Conservation (phyloP, 2,797 vertebrate species). For the Tamandua tetradactyla region DNA sequence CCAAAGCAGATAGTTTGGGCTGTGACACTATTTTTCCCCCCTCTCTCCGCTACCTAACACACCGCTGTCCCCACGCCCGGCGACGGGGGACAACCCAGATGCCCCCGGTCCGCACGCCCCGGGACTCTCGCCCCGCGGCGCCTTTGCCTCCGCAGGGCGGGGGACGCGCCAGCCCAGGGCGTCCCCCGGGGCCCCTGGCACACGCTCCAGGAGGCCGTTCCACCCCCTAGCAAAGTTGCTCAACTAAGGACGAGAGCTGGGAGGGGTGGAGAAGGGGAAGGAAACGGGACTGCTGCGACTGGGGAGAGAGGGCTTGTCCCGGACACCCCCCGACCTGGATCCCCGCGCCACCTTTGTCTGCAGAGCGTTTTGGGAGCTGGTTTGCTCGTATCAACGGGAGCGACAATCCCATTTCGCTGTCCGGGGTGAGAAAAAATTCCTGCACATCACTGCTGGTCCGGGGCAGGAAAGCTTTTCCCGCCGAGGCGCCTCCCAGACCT, state of each 20-base stretch:
- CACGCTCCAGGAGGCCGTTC: not conserved
- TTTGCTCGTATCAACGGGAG: not conserved
- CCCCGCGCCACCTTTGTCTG: conserved; percentile 75
- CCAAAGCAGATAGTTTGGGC: conserved; percentile 31
- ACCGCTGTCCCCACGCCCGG: conserved; percentile 39
- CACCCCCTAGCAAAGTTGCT: conserved; percentile 68
- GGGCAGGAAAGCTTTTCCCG: conserved; percentile 72
- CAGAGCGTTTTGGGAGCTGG: not conserved
- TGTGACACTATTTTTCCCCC: conserved; percentile 56
- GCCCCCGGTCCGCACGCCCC: not conserved
- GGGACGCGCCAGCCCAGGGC: not conserved
- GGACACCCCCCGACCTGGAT: conserved; percentile 26
- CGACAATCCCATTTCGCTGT: not conserved
- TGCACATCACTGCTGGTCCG: not conserved
- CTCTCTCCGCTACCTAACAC: not conserved
- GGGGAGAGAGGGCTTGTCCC: not conserved
- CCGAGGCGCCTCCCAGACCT: conserved; percentile 67
- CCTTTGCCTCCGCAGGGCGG: not conserved
- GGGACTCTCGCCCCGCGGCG: not conserved
- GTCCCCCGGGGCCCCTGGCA: conserved; percentile 21
- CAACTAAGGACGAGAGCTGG: conserved; percentile 32
- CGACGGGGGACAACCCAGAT: not conserved
- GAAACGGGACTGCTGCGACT: not conserved
- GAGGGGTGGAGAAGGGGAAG: conserved; percentile 15
- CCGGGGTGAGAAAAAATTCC: not conserved